Conservation (phyloP, 2,888 invertebrate species). For the Trilocha varians region DNA sequence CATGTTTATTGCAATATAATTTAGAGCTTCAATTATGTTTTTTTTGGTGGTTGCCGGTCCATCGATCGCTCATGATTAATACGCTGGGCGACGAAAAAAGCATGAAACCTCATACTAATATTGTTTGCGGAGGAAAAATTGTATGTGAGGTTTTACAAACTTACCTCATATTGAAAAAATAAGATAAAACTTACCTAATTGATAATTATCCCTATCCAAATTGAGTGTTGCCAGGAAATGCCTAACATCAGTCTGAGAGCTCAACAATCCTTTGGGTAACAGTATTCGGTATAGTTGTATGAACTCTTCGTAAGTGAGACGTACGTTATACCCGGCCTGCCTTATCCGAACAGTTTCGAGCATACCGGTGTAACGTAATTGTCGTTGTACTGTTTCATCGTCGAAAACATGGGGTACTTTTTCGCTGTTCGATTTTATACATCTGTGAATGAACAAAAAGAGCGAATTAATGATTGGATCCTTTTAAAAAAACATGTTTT, state of each 20-base stretch:
- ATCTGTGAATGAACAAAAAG: constrained; percentile 72
- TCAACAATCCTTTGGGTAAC: constrained; percentile 88
- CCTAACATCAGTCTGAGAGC: constrained; percentile 89
- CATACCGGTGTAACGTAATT: constrained; percentile 95
- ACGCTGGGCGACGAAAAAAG: too few relatives aligned
- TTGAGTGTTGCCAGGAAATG: constrained; percentile 88
- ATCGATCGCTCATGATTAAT: too few relatives aligned
- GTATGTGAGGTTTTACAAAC: not conserved
- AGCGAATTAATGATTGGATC: too few relatives aligned
- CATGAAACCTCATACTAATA: not conserved
- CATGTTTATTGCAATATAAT: not conserved
- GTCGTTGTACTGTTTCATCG: constrained; percentile 91
- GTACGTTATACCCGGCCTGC: constrained; percentile 95
- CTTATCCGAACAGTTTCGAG: constrained; percentile 95
- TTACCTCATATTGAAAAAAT: not conserved
- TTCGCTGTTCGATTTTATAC: constrained; percentile 95
- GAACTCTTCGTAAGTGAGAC: constrained; percentile 95
- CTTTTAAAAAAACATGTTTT: too few relatives aligned
- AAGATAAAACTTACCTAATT: constrained; percentile 75
- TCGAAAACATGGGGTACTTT: constrained; percentile 95
- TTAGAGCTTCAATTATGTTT: not conserved
- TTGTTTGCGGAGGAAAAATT: not conserved
- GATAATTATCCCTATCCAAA: constrained; percentile 91
- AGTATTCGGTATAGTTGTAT: constrained; percentile 93
- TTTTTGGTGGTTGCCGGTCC: not conserved